Base-by-base conservation (phyloP, 2,797 vertebrate genomes). In the Strix occidentalis region DNA sequence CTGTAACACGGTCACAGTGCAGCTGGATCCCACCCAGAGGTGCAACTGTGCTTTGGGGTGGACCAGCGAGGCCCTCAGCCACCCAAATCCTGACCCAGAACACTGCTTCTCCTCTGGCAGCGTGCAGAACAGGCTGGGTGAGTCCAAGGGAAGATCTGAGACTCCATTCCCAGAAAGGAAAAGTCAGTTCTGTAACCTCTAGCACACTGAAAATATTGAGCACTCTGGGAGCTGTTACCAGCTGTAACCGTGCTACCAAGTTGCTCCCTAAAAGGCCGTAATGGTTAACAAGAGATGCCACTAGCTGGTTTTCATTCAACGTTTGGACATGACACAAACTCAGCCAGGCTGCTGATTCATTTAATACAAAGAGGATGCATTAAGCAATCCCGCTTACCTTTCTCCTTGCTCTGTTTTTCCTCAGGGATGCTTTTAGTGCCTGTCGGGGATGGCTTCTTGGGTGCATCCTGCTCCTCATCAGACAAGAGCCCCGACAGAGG, bases 401-500 rank as follows among this genome's bases (percentile, higher is more conserved):
- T 95, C 43, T 81, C 94, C 91, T 90, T 87, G 46, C 69, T 58
- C 2, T 16, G 20, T 43, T 68, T 88, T 50, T 71, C 80, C 43
- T 87, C 65, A 3, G 84, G 80, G 56, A 64, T 43, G 33, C 58
- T 75, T 95, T 79, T 94, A 37, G 68, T 35, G 48, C 72, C 74
- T 13, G 68, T 31, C 29, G 60, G 17, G 15, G 84, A 53, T 3
- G 33, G 63, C 46, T 94, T 96, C 87, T 96, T 95, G 41, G 53
- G 57, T 72, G 91, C 89, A 33, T 89, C 96, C 95, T 98, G 97
- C 57, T 98, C 98, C 26, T 97, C 97, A 39, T 98, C 98, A 20
- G 98, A 98, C 9, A 98, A 95, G n/a, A 98, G 96, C 64, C 98
- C 98, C 33, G 89, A 97, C 84, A 98, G 76, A 3, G 98, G 98